phyloP scores from a whole-genome alignment of 2,888 invertebrate species.

The Furcula furcula region DNA sequence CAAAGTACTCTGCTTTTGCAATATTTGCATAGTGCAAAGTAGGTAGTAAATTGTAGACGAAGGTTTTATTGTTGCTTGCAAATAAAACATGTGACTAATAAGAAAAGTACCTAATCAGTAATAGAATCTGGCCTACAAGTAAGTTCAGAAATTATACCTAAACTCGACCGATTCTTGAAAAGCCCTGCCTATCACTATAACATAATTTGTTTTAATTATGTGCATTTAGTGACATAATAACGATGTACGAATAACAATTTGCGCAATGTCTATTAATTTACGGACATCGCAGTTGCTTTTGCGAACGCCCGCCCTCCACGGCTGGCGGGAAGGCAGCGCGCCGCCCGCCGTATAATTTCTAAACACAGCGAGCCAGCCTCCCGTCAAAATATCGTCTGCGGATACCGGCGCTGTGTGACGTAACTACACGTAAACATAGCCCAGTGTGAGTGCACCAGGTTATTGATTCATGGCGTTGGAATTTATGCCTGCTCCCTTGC shows the following conservation, averaged over 20 bases:
- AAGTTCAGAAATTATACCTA: too few species aligned
- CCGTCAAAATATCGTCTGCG: slow-evolving; percentile 77
- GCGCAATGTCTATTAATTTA: slow-evolving; percentile 8
- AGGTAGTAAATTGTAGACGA: too few species aligned
- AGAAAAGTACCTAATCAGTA: too few species aligned
- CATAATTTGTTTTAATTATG: too few species aligned
- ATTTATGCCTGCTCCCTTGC: slow-evolving; percentile 75
- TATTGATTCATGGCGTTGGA: slow-evolving; percentile 76
- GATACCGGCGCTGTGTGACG: slow-evolving; percentile 53
- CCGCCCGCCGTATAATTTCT: slow-evolving; percentile 50
- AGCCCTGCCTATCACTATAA: too few species aligned
- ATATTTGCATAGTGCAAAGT: too few species aligned
- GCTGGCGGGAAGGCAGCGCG: slow-evolving; percentile 9
- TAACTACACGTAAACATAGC: slow-evolving; percentile 45
- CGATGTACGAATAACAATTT: slow-evolving; percentile 5
- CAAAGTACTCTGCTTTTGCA: too few species aligned
- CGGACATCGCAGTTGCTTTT: too few species aligned
- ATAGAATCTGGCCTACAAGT: too few species aligned
- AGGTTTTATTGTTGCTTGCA: too few species aligned
- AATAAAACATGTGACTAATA: too few species aligned
- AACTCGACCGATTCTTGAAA: too few species aligned
- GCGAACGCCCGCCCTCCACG: slow-evolving; percentile 7
- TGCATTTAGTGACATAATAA: slow-evolving; percentile 7
- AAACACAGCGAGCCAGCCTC: slow-evolving; percentile 57
- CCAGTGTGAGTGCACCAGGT: slow-evolving; percentile 66